phyloP scores from a whole-genome alignment of 2,888 invertebrate genomes.

The Anthoptus insignis region DNA sequence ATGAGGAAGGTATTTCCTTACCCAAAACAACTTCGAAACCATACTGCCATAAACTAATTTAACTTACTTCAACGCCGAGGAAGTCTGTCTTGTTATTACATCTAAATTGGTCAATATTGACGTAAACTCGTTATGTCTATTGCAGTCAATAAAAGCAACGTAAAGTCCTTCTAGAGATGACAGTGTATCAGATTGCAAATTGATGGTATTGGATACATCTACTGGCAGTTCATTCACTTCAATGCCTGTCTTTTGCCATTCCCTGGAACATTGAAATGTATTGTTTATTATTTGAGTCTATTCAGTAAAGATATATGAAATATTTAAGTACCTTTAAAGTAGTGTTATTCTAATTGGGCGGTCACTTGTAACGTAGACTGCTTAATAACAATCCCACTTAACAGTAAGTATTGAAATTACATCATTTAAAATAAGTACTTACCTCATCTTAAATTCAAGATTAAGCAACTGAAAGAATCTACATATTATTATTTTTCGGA shows the following conservation, averaged over 20 bases:
- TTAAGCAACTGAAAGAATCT: constrained; percentile 41
- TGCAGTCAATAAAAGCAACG: constrained; percentile 39
- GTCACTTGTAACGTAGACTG: too few species aligned
- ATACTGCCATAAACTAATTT: too few species aligned
- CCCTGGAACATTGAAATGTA: constrained; percentile 41
- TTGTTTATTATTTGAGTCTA: too few species aligned
- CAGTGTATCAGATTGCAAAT: constrained; percentile 46
- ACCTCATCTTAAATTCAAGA: constrained; percentile 49
- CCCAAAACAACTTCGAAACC: too few species aligned
- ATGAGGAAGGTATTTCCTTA: too few species aligned
- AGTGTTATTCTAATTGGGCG: too few species aligned
- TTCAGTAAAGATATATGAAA: too few species aligned
- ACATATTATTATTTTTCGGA: constrained; percentile 55
- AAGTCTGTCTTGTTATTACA: constrained; percentile 41
- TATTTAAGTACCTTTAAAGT: too few species aligned
- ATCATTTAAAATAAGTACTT: constrained; percentile 8
- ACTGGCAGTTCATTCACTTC: constrained; percentile 41
- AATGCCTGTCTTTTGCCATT: constrained; percentile 52
- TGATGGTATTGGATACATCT: constrained; percentile 29
- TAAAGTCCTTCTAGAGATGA: constrained; percentile 56
- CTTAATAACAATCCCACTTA: too few species aligned
- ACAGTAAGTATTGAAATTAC: too few species aligned
- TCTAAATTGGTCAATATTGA: constrained; percentile 47
- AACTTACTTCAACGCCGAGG: constrained; percentile 47
- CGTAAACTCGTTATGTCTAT: constrained; percentile 30